These are phyloP conservation scores for Ormyrus thymus DNA, from an alignment of 2,888 invertebrate species.

Conservation along the genomic window DNA sequence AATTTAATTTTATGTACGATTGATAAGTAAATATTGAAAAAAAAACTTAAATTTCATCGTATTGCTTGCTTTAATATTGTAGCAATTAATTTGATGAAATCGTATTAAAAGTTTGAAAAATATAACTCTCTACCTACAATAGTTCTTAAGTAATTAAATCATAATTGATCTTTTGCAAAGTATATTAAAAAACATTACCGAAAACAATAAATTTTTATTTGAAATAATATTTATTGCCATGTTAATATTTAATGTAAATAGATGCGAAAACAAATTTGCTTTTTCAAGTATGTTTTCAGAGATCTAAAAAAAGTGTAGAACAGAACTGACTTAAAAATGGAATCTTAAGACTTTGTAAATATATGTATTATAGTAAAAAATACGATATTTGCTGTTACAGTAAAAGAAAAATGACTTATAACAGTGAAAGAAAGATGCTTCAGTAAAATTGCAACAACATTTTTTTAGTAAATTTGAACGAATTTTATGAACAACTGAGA, in stretches of 20 bases:
- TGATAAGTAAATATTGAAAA: too few relatives aligned
- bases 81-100: too few relatives aligned
- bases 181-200: too few relatives aligned
- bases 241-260: slow-evolving; percentile 55
- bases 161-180: too few relatives aligned
- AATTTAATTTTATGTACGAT: not conserved
- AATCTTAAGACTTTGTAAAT: slow-evolving; percentile 68
- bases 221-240: slow-evolving; percentile 52
- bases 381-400: slow-evolving; percentile 61
- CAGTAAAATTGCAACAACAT: slow-evolving; percentile 31
- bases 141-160: too few relatives aligned
- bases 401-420: slow-evolving; percentile 51
- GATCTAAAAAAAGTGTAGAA: slow-evolving; percentile 43
- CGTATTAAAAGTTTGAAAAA: too few relatives aligned
- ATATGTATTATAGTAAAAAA: slow-evolving; percentile 68
- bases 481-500: slow-evolving; percentile 19
- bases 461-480: not conserved
- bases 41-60: too few relatives aligned
- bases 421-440: slow-evolving; percentile 13
- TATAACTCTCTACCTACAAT: too few relatives aligned
- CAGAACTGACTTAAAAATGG: slow-evolving; percentile 66
- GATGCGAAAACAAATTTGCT: slow-evolving; percentile 48
- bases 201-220: slow-evolving; percentile 22
- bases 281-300: slow-evolving; percentile 48
- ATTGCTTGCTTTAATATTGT: too few relatives aligned